These are phyloP conservation scores for Agapostemon virescens DNA, from an alignment of 2,888 invertebrate species.

Conservation along the genomic window DNA sequence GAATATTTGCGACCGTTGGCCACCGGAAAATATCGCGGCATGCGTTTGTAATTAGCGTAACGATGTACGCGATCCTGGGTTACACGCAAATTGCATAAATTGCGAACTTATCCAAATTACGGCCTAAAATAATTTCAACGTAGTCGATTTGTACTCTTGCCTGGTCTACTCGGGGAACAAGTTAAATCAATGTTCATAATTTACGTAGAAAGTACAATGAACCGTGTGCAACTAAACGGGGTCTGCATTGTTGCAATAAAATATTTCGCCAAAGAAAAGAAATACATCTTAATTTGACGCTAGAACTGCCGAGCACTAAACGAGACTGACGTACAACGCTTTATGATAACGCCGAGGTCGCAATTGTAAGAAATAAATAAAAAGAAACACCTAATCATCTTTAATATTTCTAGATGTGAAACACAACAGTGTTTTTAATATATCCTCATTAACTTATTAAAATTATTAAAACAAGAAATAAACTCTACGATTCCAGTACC, in stretches of 20 bases:
- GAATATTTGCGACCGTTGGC: conserved; percentile 12
- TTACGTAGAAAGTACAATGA: conserved; percentile 18
- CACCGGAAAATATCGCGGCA: conserved; percentile 16
- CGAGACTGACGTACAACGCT: too few relatives aligned
- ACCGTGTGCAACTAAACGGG: conserved; percentile 6
- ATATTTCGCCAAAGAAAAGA: neutral
- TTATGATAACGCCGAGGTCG: too few relatives aligned
- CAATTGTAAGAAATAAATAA: too few relatives aligned
- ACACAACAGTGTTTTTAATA: too few relatives aligned
- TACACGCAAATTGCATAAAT: conserved; percentile 39
- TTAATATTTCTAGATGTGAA: too few relatives aligned
- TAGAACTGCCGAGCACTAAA: too few relatives aligned
- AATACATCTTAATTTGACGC: neutral
- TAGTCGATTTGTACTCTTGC: conserved; percentile 31
- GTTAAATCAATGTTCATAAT: conserved; percentile 28
- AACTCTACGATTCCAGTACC: too few relatives aligned
- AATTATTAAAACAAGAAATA: neutral
- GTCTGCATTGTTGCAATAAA: neutral
- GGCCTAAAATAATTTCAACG: conserved; percentile 37
- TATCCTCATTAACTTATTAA: neutral
- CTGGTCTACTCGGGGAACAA: neutral
- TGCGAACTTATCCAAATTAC: conserved; percentile 37
- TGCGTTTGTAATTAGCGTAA: conserved; percentile 37
- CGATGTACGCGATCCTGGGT: conserved; percentile 11
- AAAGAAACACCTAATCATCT: too few relatives aligned